These are phyloP conservation scores for Indri indri DNA, from an alignment of 2,113 vertebrate species.

Conservation along the genomic window DNA sequence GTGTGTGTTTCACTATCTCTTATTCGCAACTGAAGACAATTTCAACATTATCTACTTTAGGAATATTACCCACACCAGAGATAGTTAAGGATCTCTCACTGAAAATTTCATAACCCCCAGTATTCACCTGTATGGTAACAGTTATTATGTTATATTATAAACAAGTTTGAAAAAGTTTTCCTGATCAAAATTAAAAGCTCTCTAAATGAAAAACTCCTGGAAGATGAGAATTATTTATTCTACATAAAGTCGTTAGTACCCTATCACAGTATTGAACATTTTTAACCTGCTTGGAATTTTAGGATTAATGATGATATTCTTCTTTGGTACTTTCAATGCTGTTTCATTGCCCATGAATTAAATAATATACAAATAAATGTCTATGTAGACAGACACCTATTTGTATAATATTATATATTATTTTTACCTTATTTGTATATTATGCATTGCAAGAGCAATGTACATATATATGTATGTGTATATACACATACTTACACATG, in stretches of 20 bases:
- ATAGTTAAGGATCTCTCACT: background rate
- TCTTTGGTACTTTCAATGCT: background rate
- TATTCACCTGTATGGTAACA: background rate
- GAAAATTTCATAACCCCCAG: background rate
- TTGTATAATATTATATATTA: background rate
- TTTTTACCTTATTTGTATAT: background rate
- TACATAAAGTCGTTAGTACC: background rate
- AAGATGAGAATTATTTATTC: background rate
- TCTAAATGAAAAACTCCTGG: background rate
- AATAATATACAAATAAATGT: background rate
- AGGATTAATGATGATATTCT: background rate
- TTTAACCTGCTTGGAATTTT: background rate
- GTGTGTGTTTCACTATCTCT: background rate
- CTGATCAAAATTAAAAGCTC: background rate
- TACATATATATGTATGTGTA: no score
- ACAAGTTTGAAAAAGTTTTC: background rate
- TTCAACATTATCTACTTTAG: background rate
- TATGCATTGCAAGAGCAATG: background rate
- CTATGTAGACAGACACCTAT: background rate
- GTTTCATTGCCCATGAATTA: background rate
- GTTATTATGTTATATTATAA: background rate
- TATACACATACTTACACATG: background rate
- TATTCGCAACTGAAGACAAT: background rate
- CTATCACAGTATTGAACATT: background rate
- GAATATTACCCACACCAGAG: background rate